A percentile compares a stretch with the other conserved stretches of the same genome.
phyloP scores from a whole-genome alignment of 2,888 invertebrate species.

The Andrena dorsata region DNA sequence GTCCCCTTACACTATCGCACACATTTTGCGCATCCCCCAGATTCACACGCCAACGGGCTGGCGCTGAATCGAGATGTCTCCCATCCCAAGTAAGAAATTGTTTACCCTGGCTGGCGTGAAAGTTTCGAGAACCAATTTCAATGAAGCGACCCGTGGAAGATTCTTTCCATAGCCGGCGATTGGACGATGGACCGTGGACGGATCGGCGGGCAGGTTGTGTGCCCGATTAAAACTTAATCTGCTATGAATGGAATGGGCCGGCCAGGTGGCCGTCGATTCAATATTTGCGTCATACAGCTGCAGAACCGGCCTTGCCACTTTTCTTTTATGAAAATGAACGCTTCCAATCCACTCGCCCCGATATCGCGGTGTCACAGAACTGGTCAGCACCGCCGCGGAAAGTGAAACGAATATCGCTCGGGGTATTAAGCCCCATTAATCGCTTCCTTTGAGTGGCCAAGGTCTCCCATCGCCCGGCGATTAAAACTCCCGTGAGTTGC shows the following conservation, averaged over 20 bases:
- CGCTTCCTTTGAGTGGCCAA: slow-evolving; percentile 10
- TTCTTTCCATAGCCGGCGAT: slow-evolving; percentile 11
- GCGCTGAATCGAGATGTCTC: not conserved
- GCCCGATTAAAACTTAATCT: slow-evolving; percentile 38
- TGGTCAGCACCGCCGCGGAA: slow-evolving; percentile 24
- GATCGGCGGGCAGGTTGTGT: not conserved
- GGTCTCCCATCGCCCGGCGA: not conserved
- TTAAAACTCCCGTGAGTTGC: no score
- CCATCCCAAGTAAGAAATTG: not conserved
- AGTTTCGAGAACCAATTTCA: not conserved
- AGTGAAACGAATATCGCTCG: slow-evolving; percentile 36
- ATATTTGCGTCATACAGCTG: slow-evolving; percentile 43
- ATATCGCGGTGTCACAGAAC: slow-evolving; percentile 2
- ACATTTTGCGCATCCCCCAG: not conserved
- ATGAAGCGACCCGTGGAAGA: not conserved
- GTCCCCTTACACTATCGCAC: no score
- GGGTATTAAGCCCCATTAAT: slow-evolving; percentile 24
- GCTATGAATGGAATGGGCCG: slow-evolving; percentile 37
- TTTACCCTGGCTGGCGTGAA: not conserved
- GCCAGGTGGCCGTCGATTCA: slow-evolving; percentile 13
- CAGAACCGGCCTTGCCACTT: slow-evolving; percentile 43
- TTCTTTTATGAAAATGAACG: slow-evolving; percentile 45
- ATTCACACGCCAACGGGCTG: not conserved
- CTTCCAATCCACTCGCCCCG: slow-evolving; percentile 26
- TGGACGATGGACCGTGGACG: not conserved